These are phyloP conservation scores for Smutsia temminckii DNA, from an alignment of 2,797 vertebrate species.

Conservation along the genomic window DNA sequence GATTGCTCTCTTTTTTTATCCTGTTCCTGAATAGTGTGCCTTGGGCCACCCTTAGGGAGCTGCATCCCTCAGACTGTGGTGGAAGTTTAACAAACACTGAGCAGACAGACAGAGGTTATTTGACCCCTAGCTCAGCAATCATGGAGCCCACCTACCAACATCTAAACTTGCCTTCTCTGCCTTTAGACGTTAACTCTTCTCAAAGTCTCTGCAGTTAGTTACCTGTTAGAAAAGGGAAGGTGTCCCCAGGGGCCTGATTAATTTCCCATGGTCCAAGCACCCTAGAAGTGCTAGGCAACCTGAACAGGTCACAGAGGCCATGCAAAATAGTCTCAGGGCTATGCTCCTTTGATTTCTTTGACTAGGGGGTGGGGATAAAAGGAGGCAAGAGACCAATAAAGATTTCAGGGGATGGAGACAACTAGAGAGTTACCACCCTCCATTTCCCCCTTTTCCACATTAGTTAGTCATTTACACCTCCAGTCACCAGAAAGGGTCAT, in stretches of 20 bases:
- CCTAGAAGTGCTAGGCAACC: background rate
- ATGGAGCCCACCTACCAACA: background rate
- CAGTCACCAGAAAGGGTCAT: background rate
- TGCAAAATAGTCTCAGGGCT: background rate
- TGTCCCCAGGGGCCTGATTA: background rate
- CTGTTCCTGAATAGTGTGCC: background rate
- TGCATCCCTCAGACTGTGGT: background rate
- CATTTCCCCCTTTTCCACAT: too few species aligned
- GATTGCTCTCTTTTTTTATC: background rate
- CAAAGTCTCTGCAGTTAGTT: background rate
- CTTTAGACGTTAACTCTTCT: background rate
- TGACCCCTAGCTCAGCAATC: background rate
- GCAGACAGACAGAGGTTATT: background rate
- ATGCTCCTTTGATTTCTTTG: background rate
- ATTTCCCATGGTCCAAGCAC: background rate
- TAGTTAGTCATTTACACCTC: background rate
- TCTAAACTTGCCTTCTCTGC: background rate
- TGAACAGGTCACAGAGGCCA: background rate
- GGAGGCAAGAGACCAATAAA: background rate
- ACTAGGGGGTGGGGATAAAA: background rate
- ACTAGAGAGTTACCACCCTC: background rate
- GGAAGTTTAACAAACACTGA: background rate
- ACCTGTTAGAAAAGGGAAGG: background rate
- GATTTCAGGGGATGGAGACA: background rate
- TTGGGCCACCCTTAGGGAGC: background rate